These are phyloP conservation scores for Desoria tigrina DNA, from an alignment of 2,888 invertebrate species.

Conservation along the genomic window DNA sequence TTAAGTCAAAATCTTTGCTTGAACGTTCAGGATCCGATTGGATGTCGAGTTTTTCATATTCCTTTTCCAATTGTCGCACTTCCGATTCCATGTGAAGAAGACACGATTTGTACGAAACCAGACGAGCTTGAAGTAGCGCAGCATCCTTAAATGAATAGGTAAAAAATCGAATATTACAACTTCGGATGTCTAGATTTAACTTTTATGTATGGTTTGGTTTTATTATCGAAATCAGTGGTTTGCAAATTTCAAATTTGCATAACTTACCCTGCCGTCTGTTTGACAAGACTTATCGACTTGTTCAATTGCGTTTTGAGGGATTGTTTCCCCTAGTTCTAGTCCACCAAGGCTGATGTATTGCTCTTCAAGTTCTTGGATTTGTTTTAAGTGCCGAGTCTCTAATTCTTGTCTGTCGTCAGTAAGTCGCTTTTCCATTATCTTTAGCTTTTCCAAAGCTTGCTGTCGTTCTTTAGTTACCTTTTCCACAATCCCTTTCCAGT, in stretches of 20 bases:
- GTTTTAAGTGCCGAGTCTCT: too few relatives aligned
- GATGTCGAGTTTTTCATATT: slow-evolving; percentile 1
- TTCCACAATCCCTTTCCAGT: slow-evolving; percentile 9
- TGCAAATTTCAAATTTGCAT: too few relatives aligned
- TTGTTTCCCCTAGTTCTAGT: background rate
- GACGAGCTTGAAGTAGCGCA: slow-evolving; percentile 17
- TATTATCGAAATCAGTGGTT: too few relatives aligned
- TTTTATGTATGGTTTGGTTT: too few relatives aligned
- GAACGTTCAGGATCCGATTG: background rate
- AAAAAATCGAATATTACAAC: background rate
- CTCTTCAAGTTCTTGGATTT: background rate
- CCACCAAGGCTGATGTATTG: background rate
- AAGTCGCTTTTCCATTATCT: background rate
- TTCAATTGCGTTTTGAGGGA: background rate
- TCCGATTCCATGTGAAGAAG: slow-evolving; percentile 13
- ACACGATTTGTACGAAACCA: slow-evolving; percentile 17
- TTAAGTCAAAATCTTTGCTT: too few relatives aligned
- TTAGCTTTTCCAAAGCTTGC: too few relatives aligned
- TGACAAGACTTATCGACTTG: slow-evolving; percentile 1
- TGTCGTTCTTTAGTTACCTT: background rate
- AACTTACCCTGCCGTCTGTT: slow-evolving; percentile 9
- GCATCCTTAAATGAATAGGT: slow-evolving; percentile 9
- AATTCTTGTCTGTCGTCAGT: background rate
- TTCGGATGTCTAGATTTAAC: too few relatives aligned
- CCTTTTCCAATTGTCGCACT: slow-evolving; percentile 11